phyloP scores from a whole-genome alignment of 2,113 vertebrate species.

The Actenoides lindsayi region DNA sequence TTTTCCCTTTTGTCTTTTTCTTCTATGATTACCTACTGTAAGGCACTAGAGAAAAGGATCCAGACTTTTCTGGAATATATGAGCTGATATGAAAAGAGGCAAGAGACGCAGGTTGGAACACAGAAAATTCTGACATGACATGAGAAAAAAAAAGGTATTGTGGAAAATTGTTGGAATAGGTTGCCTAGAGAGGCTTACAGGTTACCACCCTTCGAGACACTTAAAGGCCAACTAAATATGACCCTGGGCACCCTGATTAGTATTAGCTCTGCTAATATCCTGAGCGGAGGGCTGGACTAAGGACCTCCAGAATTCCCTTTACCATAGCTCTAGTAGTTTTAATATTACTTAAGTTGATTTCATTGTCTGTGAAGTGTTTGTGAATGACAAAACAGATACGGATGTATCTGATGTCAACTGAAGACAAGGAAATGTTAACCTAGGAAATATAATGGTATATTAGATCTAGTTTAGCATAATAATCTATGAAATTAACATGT shows the following conservation, averaged over 20 bases:
- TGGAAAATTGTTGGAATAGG: neutral
- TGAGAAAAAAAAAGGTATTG: neutral
- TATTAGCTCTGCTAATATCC: neutral
- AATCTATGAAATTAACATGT: neutral
- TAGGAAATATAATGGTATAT: neutral
- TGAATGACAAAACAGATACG: neutral
- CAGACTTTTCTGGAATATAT: neutral
- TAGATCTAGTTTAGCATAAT: neutral
- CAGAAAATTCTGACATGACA: neutral
- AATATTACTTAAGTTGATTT: neutral
- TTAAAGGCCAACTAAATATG: rapidly evolving
- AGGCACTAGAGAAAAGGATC: neutral
- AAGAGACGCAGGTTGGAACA: neutral
- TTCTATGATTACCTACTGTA: neutral
- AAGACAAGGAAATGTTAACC: neutral
- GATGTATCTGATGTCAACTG: neutral
- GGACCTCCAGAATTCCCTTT: neutral
- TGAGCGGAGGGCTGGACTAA: neutral
- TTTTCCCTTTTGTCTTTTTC: neutral
- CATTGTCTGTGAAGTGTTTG: neutral
- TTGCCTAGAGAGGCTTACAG: neutral
- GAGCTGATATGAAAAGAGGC: neutral
- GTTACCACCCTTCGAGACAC: neutral
- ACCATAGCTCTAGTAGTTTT: neutral
- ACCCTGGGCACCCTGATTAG: neutral